phyloP scores from a whole-genome alignment of 2,113 vertebrate species.

The Acinonyx jubatus region DNA sequence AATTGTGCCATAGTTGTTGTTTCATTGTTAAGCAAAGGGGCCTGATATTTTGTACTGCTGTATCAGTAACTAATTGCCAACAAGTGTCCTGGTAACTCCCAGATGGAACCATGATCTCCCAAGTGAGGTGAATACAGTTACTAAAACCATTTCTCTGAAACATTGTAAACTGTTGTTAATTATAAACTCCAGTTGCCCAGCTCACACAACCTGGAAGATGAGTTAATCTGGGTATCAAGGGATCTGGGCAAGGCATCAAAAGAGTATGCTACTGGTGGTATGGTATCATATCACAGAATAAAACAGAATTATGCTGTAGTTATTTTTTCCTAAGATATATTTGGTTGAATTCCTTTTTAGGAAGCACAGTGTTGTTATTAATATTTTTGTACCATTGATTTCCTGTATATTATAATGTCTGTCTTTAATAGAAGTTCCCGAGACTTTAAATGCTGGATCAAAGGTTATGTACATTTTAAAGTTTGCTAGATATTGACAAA shows the following conservation, averaged over 20 bases:
- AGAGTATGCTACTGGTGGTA: not conserved
- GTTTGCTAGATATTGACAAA: not conserved
- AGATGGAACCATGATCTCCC: constrained; percentile 17
- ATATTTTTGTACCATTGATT: not conserved
- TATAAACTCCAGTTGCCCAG: not conserved
- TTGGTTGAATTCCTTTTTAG: not conserved
- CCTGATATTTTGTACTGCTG: not conserved
- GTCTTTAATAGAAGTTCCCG: not conserved
- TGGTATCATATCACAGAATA: not conserved
- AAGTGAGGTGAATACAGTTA: not conserved
- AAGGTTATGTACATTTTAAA: not conserved
- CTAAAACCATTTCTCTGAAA: constrained; percentile 16
- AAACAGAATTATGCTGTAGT: not conserved
- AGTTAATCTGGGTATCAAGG: not conserved
- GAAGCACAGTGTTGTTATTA: not conserved
- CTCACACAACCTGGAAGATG: not conserved
- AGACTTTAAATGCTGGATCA: not conserved
- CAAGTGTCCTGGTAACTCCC: not conserved
- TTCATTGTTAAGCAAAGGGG: not conserved
- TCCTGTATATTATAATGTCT: not conserved
- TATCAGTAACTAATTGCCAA: not conserved
- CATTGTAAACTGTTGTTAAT: not conserved
- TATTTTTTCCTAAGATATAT: not conserved
- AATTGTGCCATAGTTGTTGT: no score
- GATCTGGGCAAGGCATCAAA: not conserved